phyloP scores from a whole-genome alignment of 2,888 invertebrate species.

The Acanthosoma haemorrhoidale region DNA sequence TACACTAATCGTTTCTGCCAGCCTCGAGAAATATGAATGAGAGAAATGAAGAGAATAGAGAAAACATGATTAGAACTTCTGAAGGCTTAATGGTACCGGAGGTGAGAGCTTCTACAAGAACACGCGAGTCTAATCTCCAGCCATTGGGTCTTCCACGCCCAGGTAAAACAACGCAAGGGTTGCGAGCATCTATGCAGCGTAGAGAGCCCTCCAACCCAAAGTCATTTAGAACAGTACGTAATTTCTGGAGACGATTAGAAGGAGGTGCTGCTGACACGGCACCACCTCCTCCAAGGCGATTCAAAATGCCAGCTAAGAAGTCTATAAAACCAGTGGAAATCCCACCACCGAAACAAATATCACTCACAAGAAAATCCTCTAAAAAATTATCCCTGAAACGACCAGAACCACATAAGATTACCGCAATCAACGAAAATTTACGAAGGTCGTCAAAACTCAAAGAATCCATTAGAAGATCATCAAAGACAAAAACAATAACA shows the following conservation, averaged over 20 bases:
- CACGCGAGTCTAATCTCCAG: background rate
- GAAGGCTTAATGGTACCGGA: background rate
- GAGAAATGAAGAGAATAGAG: background rate
- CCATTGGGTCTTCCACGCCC: background rate
- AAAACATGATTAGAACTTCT: background rate
- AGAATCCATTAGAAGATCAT: background rate
- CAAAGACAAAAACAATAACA: too few species aligned
- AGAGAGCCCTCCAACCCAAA: background rate
- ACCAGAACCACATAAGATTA: too few species aligned
- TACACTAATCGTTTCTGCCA: too few species aligned
- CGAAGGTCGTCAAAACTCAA: background rate
- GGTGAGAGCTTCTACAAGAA: background rate
- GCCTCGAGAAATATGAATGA: too few species aligned
- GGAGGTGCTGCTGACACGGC: background rate
- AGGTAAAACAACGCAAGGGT: conserved; percentile 5
- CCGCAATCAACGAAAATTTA: background rate
- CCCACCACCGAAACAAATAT: background rate
- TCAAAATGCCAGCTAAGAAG: background rate
- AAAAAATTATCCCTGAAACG: background rate
- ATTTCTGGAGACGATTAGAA: conserved; percentile 5
- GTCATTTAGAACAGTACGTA: background rate
- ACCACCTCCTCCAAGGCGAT: background rate
- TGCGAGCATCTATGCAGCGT: background rate
- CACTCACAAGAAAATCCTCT: background rate
- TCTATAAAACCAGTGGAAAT: background rate